phyloP scores from a whole-genome alignment of 1,140 invertebrate species.

The Drosophila repletoides region DNA sequence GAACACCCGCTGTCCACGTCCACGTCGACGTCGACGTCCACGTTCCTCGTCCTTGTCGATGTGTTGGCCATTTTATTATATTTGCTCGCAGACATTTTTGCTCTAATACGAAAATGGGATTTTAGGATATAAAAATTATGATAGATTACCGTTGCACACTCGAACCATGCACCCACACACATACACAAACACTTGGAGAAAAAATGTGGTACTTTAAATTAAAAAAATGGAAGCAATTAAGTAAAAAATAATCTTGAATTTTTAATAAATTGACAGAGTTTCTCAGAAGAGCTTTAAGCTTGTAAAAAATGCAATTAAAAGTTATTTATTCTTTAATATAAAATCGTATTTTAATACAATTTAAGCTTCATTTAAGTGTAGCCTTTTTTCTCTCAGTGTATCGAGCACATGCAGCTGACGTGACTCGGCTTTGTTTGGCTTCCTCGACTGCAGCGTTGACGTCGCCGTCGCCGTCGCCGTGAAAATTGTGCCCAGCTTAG shows the following conservation, averaged over 20 bases:
- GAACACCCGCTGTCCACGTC: slow-evolving; percentile 26
- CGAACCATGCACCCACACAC: slow-evolving; percentile 5
- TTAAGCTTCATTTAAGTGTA: too few relatives aligned
- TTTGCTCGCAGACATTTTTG: slow-evolving; percentile 81
- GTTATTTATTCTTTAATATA: too few relatives aligned
- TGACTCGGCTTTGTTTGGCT: slow-evolving; percentile 41
- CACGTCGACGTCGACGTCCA: too few relatives aligned
- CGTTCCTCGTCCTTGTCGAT: too few relatives aligned
- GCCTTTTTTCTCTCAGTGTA: not conserved
- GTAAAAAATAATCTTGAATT: too few relatives aligned
- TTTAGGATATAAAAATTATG: slow-evolving; percentile 82
- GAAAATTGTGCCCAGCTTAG: slow-evolving; percentile 58
- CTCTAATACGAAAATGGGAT: slow-evolving; percentile 82
- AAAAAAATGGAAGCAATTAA: too few relatives aligned
- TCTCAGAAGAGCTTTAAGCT: too few relatives aligned
- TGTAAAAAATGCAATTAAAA: too few relatives aligned
- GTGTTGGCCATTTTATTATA: slow-evolving; percentile 79
- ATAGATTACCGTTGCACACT: slow-evolving; percentile 77
- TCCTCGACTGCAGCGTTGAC: slow-evolving; percentile 24
- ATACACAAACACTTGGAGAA: not conserved
- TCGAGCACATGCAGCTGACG: slow-evolving; percentile 9
- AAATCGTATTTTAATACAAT: too few relatives aligned
- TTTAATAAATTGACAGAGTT: too few relatives aligned
- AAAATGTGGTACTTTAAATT: too few relatives aligned
- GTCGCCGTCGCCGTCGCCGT: slow-evolving; percentile 42